phyloP scores from a whole-genome alignment of 1,140 invertebrate species.

The Papilio xuthus region DNA sequence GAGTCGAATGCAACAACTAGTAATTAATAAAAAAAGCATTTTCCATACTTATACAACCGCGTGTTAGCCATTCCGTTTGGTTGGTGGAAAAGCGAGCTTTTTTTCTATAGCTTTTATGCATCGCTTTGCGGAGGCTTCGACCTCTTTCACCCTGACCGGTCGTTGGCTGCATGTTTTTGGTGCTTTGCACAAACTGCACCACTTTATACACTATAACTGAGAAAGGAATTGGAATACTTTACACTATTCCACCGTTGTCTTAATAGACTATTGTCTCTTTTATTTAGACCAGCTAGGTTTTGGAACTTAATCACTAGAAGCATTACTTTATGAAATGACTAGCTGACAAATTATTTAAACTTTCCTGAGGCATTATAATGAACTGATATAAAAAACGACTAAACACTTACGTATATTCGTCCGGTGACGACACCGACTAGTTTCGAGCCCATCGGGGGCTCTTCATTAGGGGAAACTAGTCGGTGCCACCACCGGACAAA shows the following conservation, averaged over 20 bases:
- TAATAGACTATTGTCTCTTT: neutral
- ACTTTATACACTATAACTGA: neutral
- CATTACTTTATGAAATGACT: too few species aligned
- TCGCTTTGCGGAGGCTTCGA: conserved; percentile 14
- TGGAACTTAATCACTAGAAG: too few species aligned
- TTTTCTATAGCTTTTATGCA: conserved; percentile 20
- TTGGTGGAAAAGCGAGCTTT: conserved; percentile 21
- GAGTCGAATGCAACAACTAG: too few species aligned
- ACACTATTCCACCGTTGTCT: neutral
- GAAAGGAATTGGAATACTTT: neutral
- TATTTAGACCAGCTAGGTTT: neutral
- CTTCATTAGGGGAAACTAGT: too few species aligned
- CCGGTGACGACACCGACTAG: too few species aligned
- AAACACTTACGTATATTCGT: too few species aligned
- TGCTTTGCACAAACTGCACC: conserved; percentile 10
- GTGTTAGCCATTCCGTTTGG: conserved; percentile 28
- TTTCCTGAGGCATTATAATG: too few species aligned
- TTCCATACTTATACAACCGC: neutral
- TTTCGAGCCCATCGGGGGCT: too few species aligned
- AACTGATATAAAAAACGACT: too few species aligned
- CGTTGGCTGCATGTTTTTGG: conserved; percentile 11
- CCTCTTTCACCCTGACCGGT: conserved; percentile 8
- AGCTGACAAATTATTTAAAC: too few species aligned
- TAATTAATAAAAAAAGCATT: neutral
- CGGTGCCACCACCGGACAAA: too few species aligned